Conservation (phyloP, 2,797 vertebrate genomes). For the Coreius guichenoti region DNA sequence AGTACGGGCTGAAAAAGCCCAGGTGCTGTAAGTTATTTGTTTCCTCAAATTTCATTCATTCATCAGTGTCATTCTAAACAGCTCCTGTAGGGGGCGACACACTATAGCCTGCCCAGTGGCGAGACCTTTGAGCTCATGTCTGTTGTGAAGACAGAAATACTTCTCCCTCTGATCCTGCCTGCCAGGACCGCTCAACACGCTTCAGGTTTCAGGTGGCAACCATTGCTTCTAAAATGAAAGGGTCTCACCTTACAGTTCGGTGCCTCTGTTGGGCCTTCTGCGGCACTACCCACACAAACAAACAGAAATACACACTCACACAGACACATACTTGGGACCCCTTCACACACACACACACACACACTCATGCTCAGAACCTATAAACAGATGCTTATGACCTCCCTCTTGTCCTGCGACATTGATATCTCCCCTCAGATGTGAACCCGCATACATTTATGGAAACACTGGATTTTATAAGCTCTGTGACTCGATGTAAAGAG, state of each 20-base stretch:
- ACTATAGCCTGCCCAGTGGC: constrained; percentile 7
- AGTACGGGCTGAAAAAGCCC: not conserved
- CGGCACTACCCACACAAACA: constrained; percentile 62
- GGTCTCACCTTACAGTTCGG: constrained; percentile 75
- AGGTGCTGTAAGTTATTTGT: not conserved
- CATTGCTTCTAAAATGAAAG: constrained; percentile 74
- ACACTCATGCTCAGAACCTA: constrained; percentile 50
- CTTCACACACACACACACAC: constrained; percentile 48
- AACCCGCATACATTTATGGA: constrained; percentile 12
- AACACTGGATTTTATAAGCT: constrained; percentile 22
- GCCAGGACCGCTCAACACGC: constrained; percentile 48
- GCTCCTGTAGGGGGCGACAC: constrained; percentile 13
- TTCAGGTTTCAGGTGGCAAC: constrained; percentile 75
- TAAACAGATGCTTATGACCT: constrained; percentile 51
- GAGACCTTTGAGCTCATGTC: constrained; percentile 33
- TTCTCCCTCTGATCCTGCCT: constrained; percentile 67
- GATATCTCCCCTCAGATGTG: constrained; percentile 25
- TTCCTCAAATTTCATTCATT: not conserved
- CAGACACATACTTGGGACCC: constrained; percentile 34
- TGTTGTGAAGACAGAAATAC: constrained; percentile 68
- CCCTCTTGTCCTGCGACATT: constrained; percentile 41
- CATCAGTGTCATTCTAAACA: not conserved
- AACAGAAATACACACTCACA: constrained; percentile 57
- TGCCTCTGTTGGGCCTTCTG: constrained; percentile 76
- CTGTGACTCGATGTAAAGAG: not conserved